Evolutionary conservation across 2,797 vertebrate species (phyloP).

Genomic region (Enteromius radiatus): DNA sequence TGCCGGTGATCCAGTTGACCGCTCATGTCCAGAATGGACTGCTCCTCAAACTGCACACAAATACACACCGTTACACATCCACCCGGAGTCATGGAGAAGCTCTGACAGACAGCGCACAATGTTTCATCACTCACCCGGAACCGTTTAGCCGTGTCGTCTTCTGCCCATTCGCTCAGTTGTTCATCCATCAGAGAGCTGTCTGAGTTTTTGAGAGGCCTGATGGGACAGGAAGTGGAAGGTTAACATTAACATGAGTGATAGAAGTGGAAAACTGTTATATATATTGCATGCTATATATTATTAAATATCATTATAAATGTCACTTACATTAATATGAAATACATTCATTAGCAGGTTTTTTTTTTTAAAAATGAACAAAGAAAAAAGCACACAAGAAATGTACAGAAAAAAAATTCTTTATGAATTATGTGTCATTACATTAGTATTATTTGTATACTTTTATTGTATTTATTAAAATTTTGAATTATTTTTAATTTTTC

Average conservation of each 20-base stretch:
- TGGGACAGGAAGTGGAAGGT: conserved; percentile 35
- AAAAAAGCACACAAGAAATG: not conserved
- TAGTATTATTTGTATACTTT: not conserved
- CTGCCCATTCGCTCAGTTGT: conserved; percentile 93
- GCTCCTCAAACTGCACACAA: conserved; percentile 86
- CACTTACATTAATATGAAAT: not conserved
- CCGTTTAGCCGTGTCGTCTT: conserved; percentile 89
- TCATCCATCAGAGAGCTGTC: conserved; percentile 95
- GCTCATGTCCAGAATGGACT: conserved; percentile 77
- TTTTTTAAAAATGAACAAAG: not conserved
- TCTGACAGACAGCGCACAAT: not conserved
- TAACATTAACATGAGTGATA: not conserved
- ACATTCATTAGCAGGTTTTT: not conserved
- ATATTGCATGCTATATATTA: not conserved
- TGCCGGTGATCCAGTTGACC: conserved; percentile 89
- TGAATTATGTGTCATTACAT: not conserved
- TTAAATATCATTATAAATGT: not conserved
- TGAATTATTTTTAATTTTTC: not conserved
- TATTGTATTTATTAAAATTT: not conserved
- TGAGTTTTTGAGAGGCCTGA: conserved; percentile 91
- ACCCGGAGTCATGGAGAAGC: not conserved
- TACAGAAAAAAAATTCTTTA: no score
- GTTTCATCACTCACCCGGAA: conserved; percentile 83
- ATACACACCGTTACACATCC: conserved; percentile 1
- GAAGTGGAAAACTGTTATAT: not conserved